A percentile compares a stretch with the other conserved stretches of the same genome.
Conservation (phyloP, 2,797 vertebrate species). For the Hyperoplus immaculatus region DNA sequence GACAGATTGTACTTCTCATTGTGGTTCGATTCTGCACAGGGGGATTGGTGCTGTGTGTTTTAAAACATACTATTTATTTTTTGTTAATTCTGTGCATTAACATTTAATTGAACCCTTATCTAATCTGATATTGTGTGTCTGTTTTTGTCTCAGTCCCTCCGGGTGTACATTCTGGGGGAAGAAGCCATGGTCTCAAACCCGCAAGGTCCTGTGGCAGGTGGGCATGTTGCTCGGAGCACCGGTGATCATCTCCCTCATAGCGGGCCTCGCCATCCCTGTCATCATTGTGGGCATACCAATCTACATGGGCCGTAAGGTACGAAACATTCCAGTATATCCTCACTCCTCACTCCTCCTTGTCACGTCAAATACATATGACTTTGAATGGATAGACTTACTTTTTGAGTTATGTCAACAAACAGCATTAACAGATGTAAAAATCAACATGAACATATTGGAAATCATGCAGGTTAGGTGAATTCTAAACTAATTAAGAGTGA, state of each 20-base stretch:
- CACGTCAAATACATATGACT: not conserved
- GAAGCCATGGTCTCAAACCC: slow-evolving; percentile 91
- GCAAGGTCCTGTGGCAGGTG: slow-evolving; percentile 93
- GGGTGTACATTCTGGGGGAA: slow-evolving; percentile 95
- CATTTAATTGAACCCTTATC: not conserved
- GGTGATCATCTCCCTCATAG: slow-evolving; percentile 91
- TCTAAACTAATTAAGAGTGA: slow-evolving; percentile 6
- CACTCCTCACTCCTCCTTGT: too few species aligned
- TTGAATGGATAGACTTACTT: slow-evolving; percentile 2
- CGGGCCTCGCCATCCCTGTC: slow-evolving; percentile 91
- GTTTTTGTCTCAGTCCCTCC: slow-evolving; percentile 86
- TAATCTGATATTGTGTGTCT: slow-evolving; percentile 28
- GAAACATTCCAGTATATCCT: not conserved
- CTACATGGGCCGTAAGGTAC: slow-evolving; percentile 93
- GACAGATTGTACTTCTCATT: not conserved
- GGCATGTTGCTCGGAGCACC: slow-evolving; percentile 92
- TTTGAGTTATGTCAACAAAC: not conserved
- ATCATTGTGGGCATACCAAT: slow-evolving; percentile 92
- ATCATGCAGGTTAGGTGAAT: not conserved
- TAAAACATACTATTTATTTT: not conserved
- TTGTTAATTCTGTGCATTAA: not conserved
- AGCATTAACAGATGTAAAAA: slow-evolving; percentile 5
- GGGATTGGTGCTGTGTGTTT: not conserved
- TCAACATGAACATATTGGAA: not conserved
- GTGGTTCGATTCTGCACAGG: not conserved